Evolutionary conservation across 2,113 vertebrate genomes (phyloP), one percentile per base, ranked within the genome.

Genomic region (Balaeniceps rex): DNA sequence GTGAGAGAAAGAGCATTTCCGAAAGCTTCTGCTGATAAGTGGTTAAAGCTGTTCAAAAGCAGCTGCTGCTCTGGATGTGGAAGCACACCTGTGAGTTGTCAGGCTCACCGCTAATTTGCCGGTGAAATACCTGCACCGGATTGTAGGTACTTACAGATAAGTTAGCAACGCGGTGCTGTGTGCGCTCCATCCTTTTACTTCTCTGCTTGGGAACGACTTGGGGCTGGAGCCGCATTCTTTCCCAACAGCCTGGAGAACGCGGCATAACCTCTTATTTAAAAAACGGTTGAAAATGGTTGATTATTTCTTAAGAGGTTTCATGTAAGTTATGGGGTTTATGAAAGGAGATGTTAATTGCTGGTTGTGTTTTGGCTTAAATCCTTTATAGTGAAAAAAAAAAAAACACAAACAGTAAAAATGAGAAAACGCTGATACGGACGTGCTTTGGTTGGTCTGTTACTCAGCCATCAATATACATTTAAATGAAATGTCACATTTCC

Each of bases 401-500:
- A 17, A 21, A 25, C 15, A 7, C n/a, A 58, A 69, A 61, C 0
- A n/a, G 49, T 63, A 69, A 58, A 76, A 82, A 16, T 49, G 33
- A 87, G 49, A 65, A 70, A 58, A 54, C 83, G 3, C 5, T 65
- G 38, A 61, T 47, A 19, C 1, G 9, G 14, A 28, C 4, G 3
- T 58, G 12, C 5, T 86, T 85, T 74, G 11, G 38, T 75, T 87
- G 15, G 7, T 68, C 25, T 66, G 18, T 49, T 91, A 55, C 24
- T 89, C 63, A 94, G n/a, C 26, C 64, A 54, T 85, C 38, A 72
- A 64, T 75, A 96, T 15, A 64, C 31, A 49, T 83, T 96, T 94
- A 91, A 95, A 49, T 72, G 65, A 95, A 97, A 95, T 85, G 85
- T 72, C 82, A 71, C 61, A 26, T 90, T 98, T 87, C 19, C 49